Base-by-base conservation (phyloP, 2,797 vertebrate genomes). In the Pseudochirops cupreus region DNA sequence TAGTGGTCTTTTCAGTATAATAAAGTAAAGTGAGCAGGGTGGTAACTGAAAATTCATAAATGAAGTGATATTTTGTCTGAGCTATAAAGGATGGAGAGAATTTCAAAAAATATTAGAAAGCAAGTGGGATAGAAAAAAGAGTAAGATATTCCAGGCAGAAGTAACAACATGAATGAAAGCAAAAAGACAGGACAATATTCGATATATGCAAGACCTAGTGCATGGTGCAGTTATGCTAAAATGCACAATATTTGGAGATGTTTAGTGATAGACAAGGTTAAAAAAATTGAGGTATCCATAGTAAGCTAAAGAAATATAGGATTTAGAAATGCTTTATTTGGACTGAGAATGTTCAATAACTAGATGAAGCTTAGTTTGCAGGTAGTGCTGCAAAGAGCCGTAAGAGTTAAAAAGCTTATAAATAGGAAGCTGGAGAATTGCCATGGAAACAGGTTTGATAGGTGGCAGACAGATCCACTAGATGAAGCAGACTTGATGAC, bases 1-100 rank as follows among this genome's bases (percentile, higher is more conserved):
- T 91, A 7, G 39, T 62, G 82, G 18, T 95, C 91, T 93, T 96
- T 94, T 11, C 62, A 74, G 1, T 74, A 74, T 18, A 67, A 33
- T 67, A 67, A 5, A n/a, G 33, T 33, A 67, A 33, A 16, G 4
- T 67, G 62, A 6, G 10, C 33, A 67, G 33, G 13, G 5, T 67
- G 5, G 33, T 67, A 67, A 67, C 33, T 67, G 62, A n/a, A 74
- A 33, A 74, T 74, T 74, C 1, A 74, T 39, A n/a, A 10, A 74
- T 74, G 62, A 5, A 74, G 5, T 74, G 95, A 46, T 87, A 67
- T 62, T 95, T 92, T 56, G 2, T 39, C 11, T 92, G 56, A 91
- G 14, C 53, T 92, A 29, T 46, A 96, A 74, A 74, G 33, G 13
- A 74, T 74, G 33, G 16, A 16, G n/a, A 39, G 16, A 74, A 74